These are phyloP conservation scores for Leuciscus idus DNA, from an alignment of 2,113 vertebrate genomes.

Conservation along the genomic window DNA sequence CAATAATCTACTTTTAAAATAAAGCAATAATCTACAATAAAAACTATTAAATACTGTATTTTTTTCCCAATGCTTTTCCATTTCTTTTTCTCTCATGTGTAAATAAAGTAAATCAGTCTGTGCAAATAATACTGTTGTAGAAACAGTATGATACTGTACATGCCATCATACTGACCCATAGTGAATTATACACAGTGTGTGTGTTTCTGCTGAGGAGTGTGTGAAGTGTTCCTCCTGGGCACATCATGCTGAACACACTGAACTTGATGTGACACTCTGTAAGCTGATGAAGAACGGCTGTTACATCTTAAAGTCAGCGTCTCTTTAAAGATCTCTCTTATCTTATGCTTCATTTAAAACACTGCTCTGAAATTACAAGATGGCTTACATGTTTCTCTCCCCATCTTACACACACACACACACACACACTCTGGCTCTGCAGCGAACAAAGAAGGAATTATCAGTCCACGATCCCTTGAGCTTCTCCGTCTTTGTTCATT, in stretches of 20 bases:
- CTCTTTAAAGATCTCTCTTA: not conserved
- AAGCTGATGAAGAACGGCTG: not conserved
- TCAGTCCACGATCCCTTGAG: not conserved
- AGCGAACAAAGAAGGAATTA: not conserved
- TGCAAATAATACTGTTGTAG: not conserved
- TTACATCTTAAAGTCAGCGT: not conserved
- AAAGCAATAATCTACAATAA: no score
- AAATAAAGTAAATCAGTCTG: not conserved
- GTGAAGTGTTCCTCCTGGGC: not conserved
- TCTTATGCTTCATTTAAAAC: not conserved
- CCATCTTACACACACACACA: no score
- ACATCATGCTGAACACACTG: not conserved
- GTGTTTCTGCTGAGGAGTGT: not conserved
- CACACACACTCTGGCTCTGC: no score
- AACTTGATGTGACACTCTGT: conserved; percentile 6
- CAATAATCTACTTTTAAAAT: no score
- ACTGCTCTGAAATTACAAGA: not conserved
- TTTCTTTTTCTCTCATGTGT: not conserved
- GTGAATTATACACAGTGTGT: not conserved
- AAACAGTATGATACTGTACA: not conserved
- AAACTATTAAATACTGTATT: no score
- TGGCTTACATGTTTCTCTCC: not conserved
- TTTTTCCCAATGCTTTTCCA: no score
- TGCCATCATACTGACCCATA: not conserved
- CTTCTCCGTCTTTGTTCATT: not conserved